These are phyloP conservation scores for Drosophila arawakana DNA, from an alignment of 1,140 invertebrate species.

Conservation along the genomic window DNA sequence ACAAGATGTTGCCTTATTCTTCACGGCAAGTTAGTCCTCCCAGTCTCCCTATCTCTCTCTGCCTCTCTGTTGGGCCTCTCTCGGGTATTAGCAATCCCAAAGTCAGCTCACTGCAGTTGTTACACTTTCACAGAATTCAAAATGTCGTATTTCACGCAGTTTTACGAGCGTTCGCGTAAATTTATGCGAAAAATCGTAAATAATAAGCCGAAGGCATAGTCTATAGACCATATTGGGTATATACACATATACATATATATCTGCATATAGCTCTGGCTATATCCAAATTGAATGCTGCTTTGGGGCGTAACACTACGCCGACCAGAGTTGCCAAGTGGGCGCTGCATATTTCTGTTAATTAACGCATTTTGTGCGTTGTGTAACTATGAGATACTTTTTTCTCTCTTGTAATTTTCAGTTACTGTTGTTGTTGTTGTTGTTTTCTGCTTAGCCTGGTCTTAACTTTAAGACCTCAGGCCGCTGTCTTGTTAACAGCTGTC, in stretches of 20 bases:
- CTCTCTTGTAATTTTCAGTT: slow-evolving; percentile 1
- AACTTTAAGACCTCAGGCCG: slow-evolving; percentile 23
- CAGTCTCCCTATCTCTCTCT: slow-evolving; percentile 13
- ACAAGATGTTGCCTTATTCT: slow-evolving; percentile 73
- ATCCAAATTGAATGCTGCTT: slow-evolving; percentile 45
- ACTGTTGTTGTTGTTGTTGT: slow-evolving; percentile 8
- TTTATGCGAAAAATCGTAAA: slow-evolving; percentile 82
- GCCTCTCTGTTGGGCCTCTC: neutral
- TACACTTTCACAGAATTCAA: slow-evolving; percentile 83
- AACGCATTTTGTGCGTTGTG: slow-evolving; percentile 74
- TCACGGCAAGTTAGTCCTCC: slow-evolving; percentile 54
- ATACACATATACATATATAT: slow-evolving; percentile 9
- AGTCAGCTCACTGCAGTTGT: slow-evolving; percentile 25
- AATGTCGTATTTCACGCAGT: slow-evolving; percentile 80
- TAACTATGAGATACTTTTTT: slow-evolving; percentile 57
- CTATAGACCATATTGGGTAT: slow-evolving; percentile 38
- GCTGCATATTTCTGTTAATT: slow-evolving; percentile 80
- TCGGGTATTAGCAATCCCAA: slow-evolving; percentile 11
- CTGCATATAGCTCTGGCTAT: slow-evolving; percentile 9
- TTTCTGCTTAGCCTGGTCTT: slow-evolving; percentile 7
- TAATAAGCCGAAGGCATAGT: slow-evolving; percentile 55
- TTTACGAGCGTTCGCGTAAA: slow-evolving; percentile 82
- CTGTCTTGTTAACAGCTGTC: slow-evolving; percentile 41
- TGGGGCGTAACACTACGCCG: slow-evolving; percentile 33
- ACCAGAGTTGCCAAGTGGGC: slow-evolving; percentile 62